Evolutionary conservation across 2,113 vertebrate species (phyloP), one percentile per base, ranked within the genome.

Genomic region (Cynopterus brachyotis): DNA sequence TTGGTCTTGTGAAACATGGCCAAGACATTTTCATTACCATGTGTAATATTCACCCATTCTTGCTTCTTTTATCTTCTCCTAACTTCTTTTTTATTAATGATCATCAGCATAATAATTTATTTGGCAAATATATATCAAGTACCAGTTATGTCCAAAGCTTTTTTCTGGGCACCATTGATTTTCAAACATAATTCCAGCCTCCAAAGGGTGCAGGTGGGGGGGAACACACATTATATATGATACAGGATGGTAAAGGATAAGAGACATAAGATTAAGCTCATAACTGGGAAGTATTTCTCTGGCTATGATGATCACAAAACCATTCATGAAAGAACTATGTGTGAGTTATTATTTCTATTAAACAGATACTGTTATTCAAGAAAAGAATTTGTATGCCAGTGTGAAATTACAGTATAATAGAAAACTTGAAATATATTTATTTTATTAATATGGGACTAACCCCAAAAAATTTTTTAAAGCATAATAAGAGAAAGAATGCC

Each of bases 91-190:
- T 45, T 28, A 86, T 78, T 89, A 88, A 59, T 91, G 53, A 80
- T 79, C 28, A 89, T 91, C 22, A 64, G 47, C 16, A 70, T 73
- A 73, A 40, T 72, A 75, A 83, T 91, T 64, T 76, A 55, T 62
- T 94, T 95, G 47, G 3, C 66, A 94, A 67, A 50, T 84, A 89
- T 80, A 87, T 66, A 60, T 79, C 50, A 79, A 72, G n/a, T 96
- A 66, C 20, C 67, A 94, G 0, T 73, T 93, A 13, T 47, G 13
- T 87, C 64, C 57, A 78, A 60, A 55, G 11, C 19, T 72, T 82
- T 91, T 47, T 73, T 8, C 26, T 96, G 28, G 32, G 11, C 4
- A 66, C 32, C 73, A 57, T 16, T 76, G 3, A 55, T 69, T 26
- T 37, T 55, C 17, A 73, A 30, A 76, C 1, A 53, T 59, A 79